These are phyloP conservation scores for Arnoldichthys spilopterus DNA, from an alignment of 2,797 vertebrate species.

Conservation along the genomic window DNA sequence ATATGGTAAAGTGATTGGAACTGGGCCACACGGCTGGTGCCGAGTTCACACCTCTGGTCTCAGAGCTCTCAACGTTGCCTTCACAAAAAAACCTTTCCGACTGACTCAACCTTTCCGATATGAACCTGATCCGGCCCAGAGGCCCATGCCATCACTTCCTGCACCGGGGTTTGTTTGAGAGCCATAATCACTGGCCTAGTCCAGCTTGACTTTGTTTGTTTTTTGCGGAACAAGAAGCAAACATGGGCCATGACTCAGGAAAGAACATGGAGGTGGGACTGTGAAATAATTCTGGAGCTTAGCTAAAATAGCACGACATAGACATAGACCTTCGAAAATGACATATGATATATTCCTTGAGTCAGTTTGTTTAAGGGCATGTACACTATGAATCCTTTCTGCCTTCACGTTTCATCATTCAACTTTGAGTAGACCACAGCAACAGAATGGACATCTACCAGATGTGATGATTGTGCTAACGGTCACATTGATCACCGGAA, in stretches of 20 bases:
- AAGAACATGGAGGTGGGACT: background rate
- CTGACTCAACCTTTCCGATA: conserved; percentile 79
- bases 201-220: conserved; percentile 77
- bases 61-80: conserved; percentile 40
- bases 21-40: conserved; percentile 65
- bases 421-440: background rate
- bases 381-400: background rate
- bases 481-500: background rate
- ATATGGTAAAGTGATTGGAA: conserved; percentile 74
- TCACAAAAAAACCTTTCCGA: conserved; percentile 56
- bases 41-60: conserved; percentile 77
- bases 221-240: conserved; percentile 75
- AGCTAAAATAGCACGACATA: background rate
- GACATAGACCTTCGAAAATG: background rate
- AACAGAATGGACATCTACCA: background rate
- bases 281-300: background rate
- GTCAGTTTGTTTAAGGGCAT: background rate
- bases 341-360: background rate
- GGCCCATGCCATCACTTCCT: conserved; percentile 80
- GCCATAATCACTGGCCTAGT: conserved; percentile 78
- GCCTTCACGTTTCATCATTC: background rate
- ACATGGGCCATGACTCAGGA: conserved; percentile 53
- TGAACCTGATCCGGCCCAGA: conserved; percentile 73
- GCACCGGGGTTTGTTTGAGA: conserved; percentile 80
- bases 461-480: background rate